A percentile compares a stretch with the other conserved stretches of the same genome.
These are phyloP conservation scores for Netelia virgata DNA, from an alignment of 2,888 invertebrate species.

Conservation along the genomic window DNA sequence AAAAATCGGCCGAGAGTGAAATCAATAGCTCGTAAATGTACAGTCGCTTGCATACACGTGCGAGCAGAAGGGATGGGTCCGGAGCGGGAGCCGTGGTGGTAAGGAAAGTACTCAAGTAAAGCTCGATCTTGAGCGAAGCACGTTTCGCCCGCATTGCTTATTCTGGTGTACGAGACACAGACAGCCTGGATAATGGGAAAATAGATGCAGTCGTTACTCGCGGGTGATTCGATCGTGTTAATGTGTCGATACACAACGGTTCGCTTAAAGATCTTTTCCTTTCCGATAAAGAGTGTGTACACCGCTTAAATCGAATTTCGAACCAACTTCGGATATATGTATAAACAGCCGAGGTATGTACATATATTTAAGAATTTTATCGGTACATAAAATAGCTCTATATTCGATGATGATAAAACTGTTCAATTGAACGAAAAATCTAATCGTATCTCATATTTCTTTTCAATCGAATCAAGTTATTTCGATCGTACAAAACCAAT, in stretches of 20 bases:
- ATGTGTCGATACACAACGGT: conserved; percentile 34
- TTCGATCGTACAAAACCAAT: too few relatives aligned
- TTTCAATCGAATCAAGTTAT: too few relatives aligned
- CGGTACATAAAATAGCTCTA: too few relatives aligned
- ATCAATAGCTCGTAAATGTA: conserved; percentile 65
- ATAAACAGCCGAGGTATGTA: too few relatives aligned
- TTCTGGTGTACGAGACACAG: conserved; percentile 15
- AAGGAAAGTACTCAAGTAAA: conserved; percentile 34
- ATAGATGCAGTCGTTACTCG: conserved; percentile 63
- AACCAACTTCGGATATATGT: too few relatives aligned
- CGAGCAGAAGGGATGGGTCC: too few relatives aligned
- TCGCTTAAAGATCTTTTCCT: conserved; percentile 27
- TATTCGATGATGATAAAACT: too few relatives aligned
- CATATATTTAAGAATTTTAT: too few relatives aligned
- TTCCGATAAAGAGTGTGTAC: background rate
- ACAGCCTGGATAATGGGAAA: conserved; percentile 53
- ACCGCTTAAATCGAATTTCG: background rate
- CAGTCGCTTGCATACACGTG: conserved; percentile 44
- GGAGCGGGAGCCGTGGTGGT: too few relatives aligned
- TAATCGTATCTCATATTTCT: too few relatives aligned
- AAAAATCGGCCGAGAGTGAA: conserved; percentile 38
- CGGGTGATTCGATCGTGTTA: conserved; percentile 43
- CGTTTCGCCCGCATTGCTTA: conserved; percentile 42
- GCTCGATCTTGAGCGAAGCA: conserved; percentile 24
- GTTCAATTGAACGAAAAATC: too few relatives aligned